Base-by-base conservation (phyloP, 2,113 vertebrate genomes). In the Microcebus jonahi region DNA sequence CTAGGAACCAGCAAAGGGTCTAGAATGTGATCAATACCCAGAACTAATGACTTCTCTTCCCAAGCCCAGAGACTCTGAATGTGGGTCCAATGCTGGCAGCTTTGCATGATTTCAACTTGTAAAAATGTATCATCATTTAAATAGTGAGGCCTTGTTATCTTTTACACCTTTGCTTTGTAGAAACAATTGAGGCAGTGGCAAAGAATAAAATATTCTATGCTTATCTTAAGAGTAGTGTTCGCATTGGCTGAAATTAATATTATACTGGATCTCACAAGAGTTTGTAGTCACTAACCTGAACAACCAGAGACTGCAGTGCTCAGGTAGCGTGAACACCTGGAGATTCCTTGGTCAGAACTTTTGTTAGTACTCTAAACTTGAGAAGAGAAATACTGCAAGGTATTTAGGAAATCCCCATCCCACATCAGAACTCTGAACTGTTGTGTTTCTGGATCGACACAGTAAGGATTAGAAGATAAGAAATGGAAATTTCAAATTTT, bases 1-100 rank as follows among this genome's bases (percentile, higher is more conserved):
- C 34, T 6, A 61, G 45, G 14, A 50, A 13, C 53, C 18, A 21
- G 31, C n/a, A 23, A 14, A 88, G 3, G 18, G 42, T 20, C 5
- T 3, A 3, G 29, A 18, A 34, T 2, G 0, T 0, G 27, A 17
- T 3, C 4, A 70, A n/a, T 18, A 27, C 8, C 50, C 7, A 53
- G 29, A 70, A 79, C 9, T 10, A 36, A 70, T 17, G 27, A 18
- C 18, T 90, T 45, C 39, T 73, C 23, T 45, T 63, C 45, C 34
- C 29, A 68, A 34, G 3, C 13, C 12, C 42, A 12, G 53, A 23
- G 3, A 11, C 0, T 17, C 45, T 84, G 39, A 82, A 53, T 10
- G 0, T 50, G 68, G 36, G 23, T 10, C 17, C 2, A 15, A 29
- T 36, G 39, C 15, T 39, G 9, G 5, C 15, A 45, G 2, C 3